Percentiles rank a stretch among this genome's conserved stretches.
phyloP scores from a whole-genome alignment of 1,140 invertebrate genomes.

The Cydia amplana region DNA sequence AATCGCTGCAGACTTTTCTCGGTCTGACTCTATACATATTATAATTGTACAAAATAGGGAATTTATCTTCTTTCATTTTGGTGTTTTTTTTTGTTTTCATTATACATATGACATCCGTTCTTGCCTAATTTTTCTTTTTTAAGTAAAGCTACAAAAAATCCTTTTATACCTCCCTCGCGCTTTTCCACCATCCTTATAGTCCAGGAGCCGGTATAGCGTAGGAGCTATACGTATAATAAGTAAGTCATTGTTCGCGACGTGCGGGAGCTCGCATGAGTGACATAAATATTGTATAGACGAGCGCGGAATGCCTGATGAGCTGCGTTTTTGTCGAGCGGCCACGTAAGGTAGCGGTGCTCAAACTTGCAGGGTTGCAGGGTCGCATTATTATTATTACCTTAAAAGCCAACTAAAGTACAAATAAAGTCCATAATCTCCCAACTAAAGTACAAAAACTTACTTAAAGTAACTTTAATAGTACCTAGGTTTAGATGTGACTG shows the following conservation, averaged over 20 bases:
- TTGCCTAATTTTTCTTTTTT: no score
- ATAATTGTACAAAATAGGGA: no score
- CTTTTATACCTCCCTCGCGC: not conserved
- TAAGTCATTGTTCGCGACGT: slow-evolving; percentile 41
- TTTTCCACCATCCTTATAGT: slow-evolving; percentile 5
- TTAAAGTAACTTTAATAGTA: no score
- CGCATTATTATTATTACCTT: not conserved
- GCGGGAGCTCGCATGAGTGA: slow-evolving; percentile 59
- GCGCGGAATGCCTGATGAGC: slow-evolving; percentile 66
- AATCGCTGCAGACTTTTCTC: no score
- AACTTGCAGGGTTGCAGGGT: not conserved
- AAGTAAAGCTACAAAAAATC: no score
- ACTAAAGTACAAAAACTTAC: no score
- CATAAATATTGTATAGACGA: slow-evolving; percentile 75
- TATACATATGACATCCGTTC: no score
- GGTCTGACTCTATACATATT: no score
- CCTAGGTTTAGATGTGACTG: no score
- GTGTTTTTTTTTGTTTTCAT: no score
- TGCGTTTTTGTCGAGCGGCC: slow-evolving; percentile 48
- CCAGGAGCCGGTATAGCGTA: slow-evolving; percentile 26
- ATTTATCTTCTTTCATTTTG: not conserved
- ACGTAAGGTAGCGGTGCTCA: slow-evolving; percentile 24
- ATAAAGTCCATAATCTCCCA: no score
- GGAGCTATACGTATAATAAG: slow-evolving; percentile 36
- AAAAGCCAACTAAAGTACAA: no score